Evolutionary conservation across 2,797 vertebrate species (phyloP).

Genomic region (Pampus argenteus): DNA sequence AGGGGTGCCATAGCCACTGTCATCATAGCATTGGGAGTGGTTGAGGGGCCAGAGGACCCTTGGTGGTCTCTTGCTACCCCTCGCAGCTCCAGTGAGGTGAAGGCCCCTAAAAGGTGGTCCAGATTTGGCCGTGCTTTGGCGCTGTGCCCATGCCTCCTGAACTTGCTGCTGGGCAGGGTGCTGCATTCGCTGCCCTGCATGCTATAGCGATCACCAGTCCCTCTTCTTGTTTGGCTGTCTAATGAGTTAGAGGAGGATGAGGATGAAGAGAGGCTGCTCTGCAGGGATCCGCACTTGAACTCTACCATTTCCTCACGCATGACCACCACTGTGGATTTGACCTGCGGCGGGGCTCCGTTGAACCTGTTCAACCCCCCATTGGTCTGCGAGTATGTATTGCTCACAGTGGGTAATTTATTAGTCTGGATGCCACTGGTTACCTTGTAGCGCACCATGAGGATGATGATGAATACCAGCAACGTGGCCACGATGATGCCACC

Average conservation of each 20-base stretch:
- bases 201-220: slow-evolving; percentile 85
- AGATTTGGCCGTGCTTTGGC: slow-evolving; percentile 90
- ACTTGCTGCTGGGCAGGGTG: slow-evolving; percentile 89
- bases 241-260: slow-evolving; percentile 89
- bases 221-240: slow-evolving; percentile 80
- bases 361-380: slow-evolving; percentile 89
- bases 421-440: slow-evolving; percentile 88
- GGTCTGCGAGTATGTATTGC: slow-evolving; percentile 94
- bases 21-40: slow-evolving; percentile 66
- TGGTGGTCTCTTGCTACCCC: slow-evolving; percentile 88
- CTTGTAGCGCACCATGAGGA: slow-evolving; percentile 98
- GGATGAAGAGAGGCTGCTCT: slow-evolving; percentile 92
- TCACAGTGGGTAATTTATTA: slow-evolving; percentile 88
- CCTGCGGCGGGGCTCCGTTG: slow-evolving; percentile 86
- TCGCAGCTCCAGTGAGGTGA: slow-evolving; percentile 93
- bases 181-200: slow-evolving; percentile 86
- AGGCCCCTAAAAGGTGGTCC: slow-evolving; percentile 94
- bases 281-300: slow-evolving; percentile 88
- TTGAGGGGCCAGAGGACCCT: slow-evolving; percentile 78
- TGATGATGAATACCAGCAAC: slow-evolving; percentile 94
- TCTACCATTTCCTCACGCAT: slow-evolving; percentile 90
- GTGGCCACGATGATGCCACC: slow-evolving; percentile 97
- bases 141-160: slow-evolving; percentile 83
- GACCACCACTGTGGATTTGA: slow-evolving; percentile 92
- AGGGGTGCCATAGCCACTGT: slow-evolving; percentile 84